Conservation (phyloP, 2,797 vertebrate species). For the Anabacerthia variegaticeps region DNA sequence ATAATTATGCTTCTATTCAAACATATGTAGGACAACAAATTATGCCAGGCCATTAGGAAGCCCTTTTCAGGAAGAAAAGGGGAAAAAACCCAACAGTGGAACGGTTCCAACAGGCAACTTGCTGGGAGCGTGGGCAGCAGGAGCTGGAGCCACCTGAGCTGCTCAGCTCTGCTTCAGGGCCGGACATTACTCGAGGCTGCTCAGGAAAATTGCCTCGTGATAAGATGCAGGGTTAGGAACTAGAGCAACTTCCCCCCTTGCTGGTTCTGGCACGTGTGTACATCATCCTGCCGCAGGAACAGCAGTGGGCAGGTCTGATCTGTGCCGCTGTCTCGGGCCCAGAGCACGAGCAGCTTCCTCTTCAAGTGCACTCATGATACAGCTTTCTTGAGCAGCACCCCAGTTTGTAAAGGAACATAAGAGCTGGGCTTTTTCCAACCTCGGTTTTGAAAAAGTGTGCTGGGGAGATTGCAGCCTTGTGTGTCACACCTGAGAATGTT, state of each 20-base stretch:
- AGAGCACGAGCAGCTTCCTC: accelerated
- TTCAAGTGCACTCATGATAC: accelerated
- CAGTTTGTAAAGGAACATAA: not conserved
- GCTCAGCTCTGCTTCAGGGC: not conserved
- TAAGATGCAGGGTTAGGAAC: accelerated
- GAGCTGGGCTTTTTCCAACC: not conserved
- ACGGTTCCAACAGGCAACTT: not conserved
- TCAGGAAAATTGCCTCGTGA: accelerated
- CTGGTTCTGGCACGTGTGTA: too few species aligned
- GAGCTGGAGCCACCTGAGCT: not conserved
- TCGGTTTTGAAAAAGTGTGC: not conserved
- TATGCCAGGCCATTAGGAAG: not conserved
- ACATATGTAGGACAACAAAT: not conserved
- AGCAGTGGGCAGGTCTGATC: accelerated
- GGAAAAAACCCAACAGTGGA: not conserved
- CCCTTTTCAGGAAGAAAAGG: not conserved
- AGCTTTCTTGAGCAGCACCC: not conserved
- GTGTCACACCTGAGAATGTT: not conserved
- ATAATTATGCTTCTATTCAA: conserved; percentile 8
- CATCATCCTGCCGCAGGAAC: accelerated
- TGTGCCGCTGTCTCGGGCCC: not conserved
- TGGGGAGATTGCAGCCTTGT: not conserved
- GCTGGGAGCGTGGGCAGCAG: accelerated
- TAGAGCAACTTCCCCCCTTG: not conserved
- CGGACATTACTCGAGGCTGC: accelerated